Percentiles rank a stretch among this genome's conserved stretches.
Conservation (phyloP, 2,888 invertebrate genomes). For the Tipula unca region DNA sequence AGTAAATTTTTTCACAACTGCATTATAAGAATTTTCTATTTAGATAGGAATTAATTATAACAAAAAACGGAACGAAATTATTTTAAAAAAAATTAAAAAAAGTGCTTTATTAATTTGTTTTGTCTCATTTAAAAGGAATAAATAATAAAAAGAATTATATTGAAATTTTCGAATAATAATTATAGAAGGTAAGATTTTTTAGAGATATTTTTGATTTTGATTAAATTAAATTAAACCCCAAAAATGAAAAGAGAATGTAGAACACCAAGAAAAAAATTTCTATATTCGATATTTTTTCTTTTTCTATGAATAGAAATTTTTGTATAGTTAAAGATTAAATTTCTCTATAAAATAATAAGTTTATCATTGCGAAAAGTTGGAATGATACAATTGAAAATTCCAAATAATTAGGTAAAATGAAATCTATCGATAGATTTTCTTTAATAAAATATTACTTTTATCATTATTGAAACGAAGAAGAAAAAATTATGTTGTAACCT, state of each 20-base stretch:
- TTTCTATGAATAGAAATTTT: constrained; percentile 17
- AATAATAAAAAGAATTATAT: neutral
- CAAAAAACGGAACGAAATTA: constrained; percentile 15
- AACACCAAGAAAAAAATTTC: constrained; percentile 8
- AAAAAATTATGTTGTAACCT: constrained; percentile 21
- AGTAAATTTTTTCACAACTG: constrained; percentile 18
- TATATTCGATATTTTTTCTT: neutral
- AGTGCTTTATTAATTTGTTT: constrained; percentile 17
- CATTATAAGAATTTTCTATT: constrained; percentile 20
- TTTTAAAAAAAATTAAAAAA: neutral
- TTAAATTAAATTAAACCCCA: neutral
- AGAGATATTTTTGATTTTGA: neutral
- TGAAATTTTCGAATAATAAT: neutral
- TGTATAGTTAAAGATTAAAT: neutral
- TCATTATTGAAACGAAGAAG: neutral
- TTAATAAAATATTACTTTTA: neutral
- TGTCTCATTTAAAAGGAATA: neutral
- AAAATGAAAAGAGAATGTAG: constrained; percentile 1
- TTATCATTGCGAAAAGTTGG: neutral
- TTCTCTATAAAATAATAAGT: neutral
- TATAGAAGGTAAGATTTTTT: neutral
- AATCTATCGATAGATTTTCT: neutral
- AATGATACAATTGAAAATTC: neutral
- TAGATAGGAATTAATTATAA: constrained; percentile 18
- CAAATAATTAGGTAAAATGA: neutral